Percentiles rank a stretch among this genome's conserved stretches.
phyloP scores from a whole-genome alignment of 30 jellyfish, hydroid and myxozoan species.

The Pelagia noctiluca region DNA sequence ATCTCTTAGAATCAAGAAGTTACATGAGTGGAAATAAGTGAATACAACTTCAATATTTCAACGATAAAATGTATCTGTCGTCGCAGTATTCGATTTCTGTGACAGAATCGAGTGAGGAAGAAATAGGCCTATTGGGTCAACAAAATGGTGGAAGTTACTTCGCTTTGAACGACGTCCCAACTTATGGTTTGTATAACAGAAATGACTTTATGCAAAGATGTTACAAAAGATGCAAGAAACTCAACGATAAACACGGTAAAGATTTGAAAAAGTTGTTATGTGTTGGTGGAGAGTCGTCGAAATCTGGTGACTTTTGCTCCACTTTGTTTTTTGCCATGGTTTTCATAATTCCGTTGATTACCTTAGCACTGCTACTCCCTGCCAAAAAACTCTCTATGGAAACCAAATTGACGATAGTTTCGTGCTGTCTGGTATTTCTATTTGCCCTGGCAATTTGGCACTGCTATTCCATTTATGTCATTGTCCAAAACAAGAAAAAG shows the following conservation, averaged over 20 bases:
- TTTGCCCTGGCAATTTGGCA: constrained; percentile 73
- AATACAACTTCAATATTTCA: no score
- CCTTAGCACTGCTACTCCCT: constrained; percentile 74
- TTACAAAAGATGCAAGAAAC: constrained; percentile 80
- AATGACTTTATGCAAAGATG: constrained; percentile 94
- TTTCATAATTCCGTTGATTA: constrained; percentile 66
- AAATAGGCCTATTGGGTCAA: constrained; percentile 71
- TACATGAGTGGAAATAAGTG: background rate
- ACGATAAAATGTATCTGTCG: constrained; percentile 91
- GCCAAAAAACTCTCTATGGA: background rate
- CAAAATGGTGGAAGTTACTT: constrained; percentile 65
- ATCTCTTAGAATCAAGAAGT: background rate
- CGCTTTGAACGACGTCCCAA: constrained; percentile 84
- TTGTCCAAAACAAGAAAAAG: constrained; percentile 30
- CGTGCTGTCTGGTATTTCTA: constrained; percentile 55
- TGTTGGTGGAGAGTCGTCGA: constrained; percentile 92
- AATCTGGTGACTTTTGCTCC: constrained; percentile 83
- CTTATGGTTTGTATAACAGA: constrained; percentile 93
- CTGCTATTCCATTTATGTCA: constrained; percentile 56
- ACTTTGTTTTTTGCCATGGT: constrained; percentile 70
- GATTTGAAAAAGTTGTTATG: constrained; percentile 66
- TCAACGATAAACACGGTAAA: constrained; percentile 78
- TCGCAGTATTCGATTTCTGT: constrained; percentile 84
- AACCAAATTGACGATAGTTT: constrained; percentile 19
- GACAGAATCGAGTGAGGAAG: constrained; percentile 73